Evolutionary conservation across 2,888 invertebrate genomes (phyloP).

Genomic region (Busseola fusca): DNA sequence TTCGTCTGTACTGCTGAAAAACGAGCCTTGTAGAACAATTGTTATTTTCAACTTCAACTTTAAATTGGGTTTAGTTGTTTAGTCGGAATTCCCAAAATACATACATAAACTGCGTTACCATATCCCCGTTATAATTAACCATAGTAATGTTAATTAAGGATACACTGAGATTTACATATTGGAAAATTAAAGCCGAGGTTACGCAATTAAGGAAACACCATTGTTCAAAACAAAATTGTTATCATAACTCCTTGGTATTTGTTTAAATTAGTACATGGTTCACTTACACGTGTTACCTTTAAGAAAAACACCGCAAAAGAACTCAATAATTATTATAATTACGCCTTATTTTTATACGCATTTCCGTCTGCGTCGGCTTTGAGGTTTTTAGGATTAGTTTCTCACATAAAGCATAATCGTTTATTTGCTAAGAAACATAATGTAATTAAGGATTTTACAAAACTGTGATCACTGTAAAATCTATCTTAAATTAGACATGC

Average conservation of each 20-base stretch:
- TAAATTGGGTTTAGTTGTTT: not conserved
- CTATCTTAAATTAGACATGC: too few relatives aligned
- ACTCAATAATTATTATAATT: constrained; percentile 43
- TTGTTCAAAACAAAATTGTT: constrained; percentile 71
- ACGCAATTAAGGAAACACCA: constrained; percentile 67
- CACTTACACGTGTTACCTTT: constrained; percentile 68
- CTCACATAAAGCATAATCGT: not conserved
- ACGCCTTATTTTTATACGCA: constrained; percentile 25
- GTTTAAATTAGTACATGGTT: constrained; percentile 61
- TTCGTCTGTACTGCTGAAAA: constrained; percentile 1
- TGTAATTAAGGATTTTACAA: too few relatives aligned
- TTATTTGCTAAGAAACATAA: too few relatives aligned
- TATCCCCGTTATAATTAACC: constrained; percentile 22
- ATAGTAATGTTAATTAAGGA: constrained; percentile 46
- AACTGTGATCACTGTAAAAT: too few relatives aligned
- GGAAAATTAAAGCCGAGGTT: constrained; percentile 59
- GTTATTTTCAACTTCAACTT: constrained; percentile 10
- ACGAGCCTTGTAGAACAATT: not conserved
- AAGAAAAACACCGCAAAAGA: constrained; percentile 60
- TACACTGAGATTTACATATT: constrained; percentile 53
- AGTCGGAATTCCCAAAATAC: not conserved
- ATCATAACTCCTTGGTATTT: constrained; percentile 68
- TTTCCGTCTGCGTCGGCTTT: constrained; percentile 2
- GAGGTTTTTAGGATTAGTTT: not conserved
- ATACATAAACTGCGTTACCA: not conserved